Percentiles rank a stretch among this genome's conserved stretches.
These are phyloP conservation scores for Epizoanthus stellaris DNA, from an alignment of 92 coral and sea anemone genomes.

Conservation along the genomic window DNA sequence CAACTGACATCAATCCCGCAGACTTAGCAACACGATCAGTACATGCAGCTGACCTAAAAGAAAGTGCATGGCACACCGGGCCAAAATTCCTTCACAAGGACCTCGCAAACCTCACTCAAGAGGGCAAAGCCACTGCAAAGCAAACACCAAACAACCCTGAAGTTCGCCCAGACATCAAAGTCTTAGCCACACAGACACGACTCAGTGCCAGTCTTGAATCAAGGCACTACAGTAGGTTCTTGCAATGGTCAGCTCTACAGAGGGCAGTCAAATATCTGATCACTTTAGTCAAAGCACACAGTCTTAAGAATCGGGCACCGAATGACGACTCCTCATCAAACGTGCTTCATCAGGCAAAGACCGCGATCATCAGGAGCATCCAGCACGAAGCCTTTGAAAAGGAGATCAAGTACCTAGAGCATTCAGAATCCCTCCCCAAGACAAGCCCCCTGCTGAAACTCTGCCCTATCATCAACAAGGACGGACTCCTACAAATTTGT, in stretches of 20 bases:
- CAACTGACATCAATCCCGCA: constrained; percentile 62
- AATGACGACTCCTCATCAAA: not conserved
- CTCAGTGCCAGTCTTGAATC: constrained; percentile 19
- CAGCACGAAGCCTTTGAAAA: constrained; percentile 44
- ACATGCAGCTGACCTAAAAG: constrained; percentile 44
- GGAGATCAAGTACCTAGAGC: not conserved
- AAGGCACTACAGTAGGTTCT: constrained; percentile 51
- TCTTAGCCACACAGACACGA: constrained; percentile 8
- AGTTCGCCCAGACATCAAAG: constrained; percentile 45
- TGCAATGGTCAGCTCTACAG: constrained; percentile 50
- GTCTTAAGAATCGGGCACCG: not conserved
- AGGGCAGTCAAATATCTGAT: constrained; percentile 41
- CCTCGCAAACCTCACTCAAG: not conserved
- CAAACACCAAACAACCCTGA: constrained; percentile 43
- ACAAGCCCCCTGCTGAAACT: constrained; percentile 46
- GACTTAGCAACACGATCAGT: constrained; percentile 64
- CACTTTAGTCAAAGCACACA: not conserved
- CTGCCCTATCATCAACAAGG: constrained; percentile 24
- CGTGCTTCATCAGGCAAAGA: constrained; percentile 21
- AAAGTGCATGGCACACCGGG: constrained; percentile 56
- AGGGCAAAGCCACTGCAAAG: not conserved
- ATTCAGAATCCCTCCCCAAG: not conserved
- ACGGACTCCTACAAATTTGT: constrained; percentile 44
- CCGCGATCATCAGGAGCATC: constrained; percentile 24
- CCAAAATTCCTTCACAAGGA: constrained; percentile 51